Evolutionary conservation across 2,888 invertebrate genomes (phyloP).

Genomic region (Ashinkailepas kermadecensis): DNA sequence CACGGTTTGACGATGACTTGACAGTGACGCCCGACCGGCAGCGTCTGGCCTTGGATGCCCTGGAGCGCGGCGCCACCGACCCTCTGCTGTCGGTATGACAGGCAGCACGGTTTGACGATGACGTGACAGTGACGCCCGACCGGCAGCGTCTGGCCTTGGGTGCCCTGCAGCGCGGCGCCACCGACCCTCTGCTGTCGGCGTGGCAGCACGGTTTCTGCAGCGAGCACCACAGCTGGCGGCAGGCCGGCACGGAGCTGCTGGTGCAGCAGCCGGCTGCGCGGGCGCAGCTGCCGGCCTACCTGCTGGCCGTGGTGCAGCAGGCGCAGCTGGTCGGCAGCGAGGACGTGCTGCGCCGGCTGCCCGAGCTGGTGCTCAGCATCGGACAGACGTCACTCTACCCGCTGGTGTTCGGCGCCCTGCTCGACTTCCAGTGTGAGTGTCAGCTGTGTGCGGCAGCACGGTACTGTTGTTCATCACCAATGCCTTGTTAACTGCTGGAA

Average conservation of each 20-base stretch:
- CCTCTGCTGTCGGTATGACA: too few species aligned
- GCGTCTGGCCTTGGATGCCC: too few species aligned
- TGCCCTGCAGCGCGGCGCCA: neutral
- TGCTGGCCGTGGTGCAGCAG: neutral
- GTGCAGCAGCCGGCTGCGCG: neutral
- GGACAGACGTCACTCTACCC: neutral
- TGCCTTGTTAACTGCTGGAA: too few species aligned
- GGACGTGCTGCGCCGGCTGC: constrained; percentile 3
- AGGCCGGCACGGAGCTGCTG: neutral
- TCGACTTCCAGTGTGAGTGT: constrained; percentile 11
- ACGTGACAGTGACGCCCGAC: neutral
- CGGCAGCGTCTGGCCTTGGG: neutral
- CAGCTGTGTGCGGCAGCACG: too few species aligned
- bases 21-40: too few species aligned
- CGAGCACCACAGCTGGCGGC: neutral
- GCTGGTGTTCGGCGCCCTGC: constrained; percentile 11
- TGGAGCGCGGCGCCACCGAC: too few species aligned
- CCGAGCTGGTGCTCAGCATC: neutral
- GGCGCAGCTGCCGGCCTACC: neutral
- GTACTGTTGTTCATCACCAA: too few species aligned
- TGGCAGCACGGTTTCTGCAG: constrained; percentile 4
- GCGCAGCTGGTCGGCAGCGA: constrained; percentile 5
- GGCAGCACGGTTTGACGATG: too few species aligned
- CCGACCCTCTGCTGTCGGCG: neutral
- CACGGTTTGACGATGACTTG: too few species aligned